Evolutionary conservation across 1,140 invertebrate species (phyloP).

Genomic region (Lordiphosa clarofinis): DNA sequence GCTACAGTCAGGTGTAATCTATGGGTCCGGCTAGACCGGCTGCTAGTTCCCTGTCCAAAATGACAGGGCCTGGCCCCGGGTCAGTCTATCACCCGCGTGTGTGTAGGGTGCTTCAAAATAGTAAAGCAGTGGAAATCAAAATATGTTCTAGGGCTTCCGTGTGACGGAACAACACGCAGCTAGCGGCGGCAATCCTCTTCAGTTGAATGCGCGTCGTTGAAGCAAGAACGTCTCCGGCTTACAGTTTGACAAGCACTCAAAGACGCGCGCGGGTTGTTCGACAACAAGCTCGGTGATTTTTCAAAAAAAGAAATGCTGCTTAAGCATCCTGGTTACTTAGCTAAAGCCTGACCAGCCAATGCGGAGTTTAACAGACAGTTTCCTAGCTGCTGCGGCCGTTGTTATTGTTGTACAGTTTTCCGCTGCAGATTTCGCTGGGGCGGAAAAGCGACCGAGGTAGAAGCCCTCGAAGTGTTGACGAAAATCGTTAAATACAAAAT

Average conservation of each 20-base stretch:
- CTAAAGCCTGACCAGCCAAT: constrained; percentile 5
- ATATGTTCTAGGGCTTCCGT: constrained; percentile 54
- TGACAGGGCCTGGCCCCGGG: constrained; percentile 13
- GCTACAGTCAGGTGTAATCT: constrained; percentile 10
- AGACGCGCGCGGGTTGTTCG: background rate
- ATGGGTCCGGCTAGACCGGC: constrained; percentile 29
- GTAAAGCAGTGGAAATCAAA: constrained; percentile 6
- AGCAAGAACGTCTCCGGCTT: constrained; percentile 29
- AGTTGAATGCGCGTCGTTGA: constrained; percentile 61
- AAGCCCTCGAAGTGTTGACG: constrained; percentile 60
- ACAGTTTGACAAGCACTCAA: constrained; percentile 47
- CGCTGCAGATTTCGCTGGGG: constrained; percentile 30
- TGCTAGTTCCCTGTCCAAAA: background rate
- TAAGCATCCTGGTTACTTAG: constrained; percentile 21
- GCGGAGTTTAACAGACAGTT: background rate
- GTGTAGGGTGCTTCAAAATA: constrained; percentile 24
- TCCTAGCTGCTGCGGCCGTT: constrained; percentile 5
- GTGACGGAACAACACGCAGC: constrained; percentile 23
- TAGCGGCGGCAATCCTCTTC: constrained; percentile 40
- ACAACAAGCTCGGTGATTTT: constrained; percentile 3
- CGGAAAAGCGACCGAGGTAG: constrained; percentile 38
- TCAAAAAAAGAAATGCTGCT: constrained; percentile 3
- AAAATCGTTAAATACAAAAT: constrained; percentile 60
- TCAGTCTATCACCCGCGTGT: constrained; percentile 13
- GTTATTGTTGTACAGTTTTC: constrained; percentile 35